Base-by-base conservation (phyloP, 2,113 vertebrate species). In the Oncorhynchus masou region DNA sequence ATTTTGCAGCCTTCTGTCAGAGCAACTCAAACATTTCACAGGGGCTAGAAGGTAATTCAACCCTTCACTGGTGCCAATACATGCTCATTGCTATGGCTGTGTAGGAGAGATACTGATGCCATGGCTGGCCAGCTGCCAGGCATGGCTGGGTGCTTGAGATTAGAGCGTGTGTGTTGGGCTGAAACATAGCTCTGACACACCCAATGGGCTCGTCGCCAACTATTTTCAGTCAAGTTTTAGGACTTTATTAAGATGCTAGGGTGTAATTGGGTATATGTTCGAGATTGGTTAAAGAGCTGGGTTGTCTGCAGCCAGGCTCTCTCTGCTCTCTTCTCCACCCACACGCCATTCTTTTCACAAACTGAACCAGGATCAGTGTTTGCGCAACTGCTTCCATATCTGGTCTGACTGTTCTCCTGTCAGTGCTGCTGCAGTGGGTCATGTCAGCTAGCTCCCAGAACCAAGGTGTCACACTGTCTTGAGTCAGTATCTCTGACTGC, bases 161-260 rank as follows among this genome's bases (percentile, higher is more conserved):
- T 54, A 31, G 19, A 22, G 81, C 19, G 84, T 77, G 76, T 84
- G 87, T 75, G 34, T 64, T 9, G 49, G 74, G 68, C 76, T 85
- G 88, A 89, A 87, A 89, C 57, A 39, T 79, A 73, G 13, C 34
- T 74, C 31, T 13, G 70, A 82, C 86, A 4, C 87, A 76, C 90
- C 89, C 85, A 76, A 1, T 59, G n/a, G 39, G 67, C 2, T 11
- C 9, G 3, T 45, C 39, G 0, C 2, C 9, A 45, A 68, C 71
- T 81, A 72, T 6, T 8, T 20, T 15, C 68, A 51, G 31, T 1
- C 12, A 5, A 16, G 1, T 54, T 54, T 45, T 45, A 54, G 16
- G 16, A 19, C 51, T 54, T 54, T 19, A 54, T 54, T 54, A 54
- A 15, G 5, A 19, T 54, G 51, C 51, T 54, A 54, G 51, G 51